Percentiles rank a stretch among this genome's conserved stretches.
These are phyloP conservation scores for Dusona sp. DNA, from an alignment of 2,888 invertebrate genomes.

Conservation along the genomic window DNA sequence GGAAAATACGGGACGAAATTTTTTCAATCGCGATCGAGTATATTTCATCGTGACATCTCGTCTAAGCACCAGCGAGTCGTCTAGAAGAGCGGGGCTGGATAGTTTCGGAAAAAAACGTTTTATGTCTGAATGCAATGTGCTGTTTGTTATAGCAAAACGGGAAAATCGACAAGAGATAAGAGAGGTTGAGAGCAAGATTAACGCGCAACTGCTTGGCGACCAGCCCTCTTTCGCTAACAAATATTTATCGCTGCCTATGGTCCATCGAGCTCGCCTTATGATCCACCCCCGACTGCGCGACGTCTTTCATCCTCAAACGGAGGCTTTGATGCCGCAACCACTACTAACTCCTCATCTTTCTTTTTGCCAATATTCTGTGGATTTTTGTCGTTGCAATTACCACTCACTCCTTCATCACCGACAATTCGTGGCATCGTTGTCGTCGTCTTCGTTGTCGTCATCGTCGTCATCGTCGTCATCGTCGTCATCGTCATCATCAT, in stretches of 20 bases:
- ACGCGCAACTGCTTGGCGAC: conserved; percentile 77
- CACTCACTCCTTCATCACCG: conserved; percentile 40
- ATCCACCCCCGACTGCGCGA: too few species aligned
- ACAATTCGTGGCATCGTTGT: conserved; percentile 25
- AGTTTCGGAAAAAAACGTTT: conserved; percentile 67
- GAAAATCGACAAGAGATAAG: conserved; percentile 82
- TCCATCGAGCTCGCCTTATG: conserved; percentile 69
- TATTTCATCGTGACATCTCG: neutral
- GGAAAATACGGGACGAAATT: neutral
- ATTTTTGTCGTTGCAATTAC: conserved; percentile 24
- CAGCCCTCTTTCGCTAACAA: conserved; percentile 70
- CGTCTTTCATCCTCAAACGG: conserved; percentile 35
- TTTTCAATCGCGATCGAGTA: neutral
- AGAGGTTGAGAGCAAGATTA: conserved; percentile 77
- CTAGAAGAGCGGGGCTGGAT: conserved; percentile 18
- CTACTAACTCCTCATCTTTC: conserved; percentile 40
- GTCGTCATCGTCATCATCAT: conserved; percentile 38
- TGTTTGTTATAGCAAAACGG: conserved; percentile 84
- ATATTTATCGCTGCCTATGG: conserved; percentile 77
- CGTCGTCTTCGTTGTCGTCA: conserved; percentile 48
- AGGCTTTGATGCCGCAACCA: neutral
- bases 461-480: conserved; percentile 46
- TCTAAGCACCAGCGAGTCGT: neutral
- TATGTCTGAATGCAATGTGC: conserved; percentile 82
- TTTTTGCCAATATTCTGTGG: conserved; percentile 9